These are phyloP conservation scores for Tridacna gigas DNA, from an alignment of 2,888 invertebrate species.

Conservation along the genomic window DNA sequence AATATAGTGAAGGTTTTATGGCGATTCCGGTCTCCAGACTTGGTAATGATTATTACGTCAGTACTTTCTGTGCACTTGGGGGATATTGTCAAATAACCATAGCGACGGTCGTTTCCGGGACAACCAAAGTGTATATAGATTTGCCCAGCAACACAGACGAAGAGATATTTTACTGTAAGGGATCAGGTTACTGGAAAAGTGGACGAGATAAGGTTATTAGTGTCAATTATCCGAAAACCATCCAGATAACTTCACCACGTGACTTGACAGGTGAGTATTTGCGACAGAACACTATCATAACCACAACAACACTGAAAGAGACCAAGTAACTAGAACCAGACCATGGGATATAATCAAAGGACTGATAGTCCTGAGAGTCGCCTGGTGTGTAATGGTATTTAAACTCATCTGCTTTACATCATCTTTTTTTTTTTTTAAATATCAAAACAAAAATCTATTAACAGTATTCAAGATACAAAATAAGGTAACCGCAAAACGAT, in stretches of 20 bases:
- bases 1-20: conserved; percentile 44
- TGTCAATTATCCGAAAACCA: conserved; percentile 38
- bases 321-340: too few species aligned
- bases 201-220: conserved; percentile 24
- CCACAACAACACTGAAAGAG: too few species aligned
- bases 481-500: too few species aligned
- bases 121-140: conserved; percentile 40
- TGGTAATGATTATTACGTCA: conserved; percentile 50
- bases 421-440: too few species aligned
- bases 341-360: too few species aligned
- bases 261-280: conserved; percentile 42
- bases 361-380: too few species aligned
- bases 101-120: conserved; percentile 5
- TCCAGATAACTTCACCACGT: conserved; percentile 43
- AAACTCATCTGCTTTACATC: too few species aligned
- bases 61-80: conserved; percentile 56
- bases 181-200: conserved; percentile 22
- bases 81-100: conserved; percentile 55
- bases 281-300: too few species aligned
- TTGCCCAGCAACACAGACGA: conserved; percentile 42
- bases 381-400: too few species aligned
- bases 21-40: conserved; percentile 27
- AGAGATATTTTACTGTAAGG: conserved; percentile 44
- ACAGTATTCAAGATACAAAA: too few species aligned
- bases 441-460: too few species aligned